Evolutionary conservation across 2,888 invertebrate genomes (phyloP).

Genomic region (Polyommatus icarus): DNA sequence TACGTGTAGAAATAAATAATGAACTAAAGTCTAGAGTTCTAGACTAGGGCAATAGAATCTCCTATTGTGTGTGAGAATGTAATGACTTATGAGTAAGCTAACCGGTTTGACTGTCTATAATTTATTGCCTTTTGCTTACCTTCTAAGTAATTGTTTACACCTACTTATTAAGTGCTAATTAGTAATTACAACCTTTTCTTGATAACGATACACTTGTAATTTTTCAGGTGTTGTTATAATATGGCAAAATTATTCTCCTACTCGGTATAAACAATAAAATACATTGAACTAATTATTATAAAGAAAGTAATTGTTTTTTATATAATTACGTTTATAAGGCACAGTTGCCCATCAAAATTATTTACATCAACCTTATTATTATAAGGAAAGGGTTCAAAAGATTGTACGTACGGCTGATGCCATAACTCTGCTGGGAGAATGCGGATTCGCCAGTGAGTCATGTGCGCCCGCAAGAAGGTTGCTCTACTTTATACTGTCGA

Average conservation of each 20-base stretch:
- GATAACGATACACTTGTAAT: not conserved
- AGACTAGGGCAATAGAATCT: not conserved
- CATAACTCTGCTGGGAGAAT: conserved; percentile 45
- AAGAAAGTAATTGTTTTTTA: conserved; percentile 8
- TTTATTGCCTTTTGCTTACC: not conserved
- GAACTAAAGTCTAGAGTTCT: not conserved
- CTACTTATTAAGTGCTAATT: not conserved
- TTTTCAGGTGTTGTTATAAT: not conserved
- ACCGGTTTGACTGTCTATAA: not conserved
- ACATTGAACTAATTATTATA: not conserved
- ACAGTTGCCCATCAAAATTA: not conserved
- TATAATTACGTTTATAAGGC: conserved; percentile 1
- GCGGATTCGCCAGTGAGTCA: conserved; percentile 49
- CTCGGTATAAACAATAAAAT: not conserved
- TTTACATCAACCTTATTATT: not conserved
- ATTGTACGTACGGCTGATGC: conserved; percentile 34
- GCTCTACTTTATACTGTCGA: conserved; percentile 55
- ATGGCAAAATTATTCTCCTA: not conserved
- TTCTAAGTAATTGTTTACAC: not conserved
- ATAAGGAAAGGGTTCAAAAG: conserved; percentile 19
- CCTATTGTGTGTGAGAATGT: conserved; percentile 12
- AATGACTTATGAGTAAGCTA: conserved; percentile 3
- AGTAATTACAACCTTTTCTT: not conserved
- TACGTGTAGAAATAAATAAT: not conserved
- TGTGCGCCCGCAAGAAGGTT: conserved; percentile 49